Percentiles rank a stretch among this genome's conserved stretches.
Conservation (phyloP, 2,888 invertebrate genomes). For the Eudemis profundana region DNA sequence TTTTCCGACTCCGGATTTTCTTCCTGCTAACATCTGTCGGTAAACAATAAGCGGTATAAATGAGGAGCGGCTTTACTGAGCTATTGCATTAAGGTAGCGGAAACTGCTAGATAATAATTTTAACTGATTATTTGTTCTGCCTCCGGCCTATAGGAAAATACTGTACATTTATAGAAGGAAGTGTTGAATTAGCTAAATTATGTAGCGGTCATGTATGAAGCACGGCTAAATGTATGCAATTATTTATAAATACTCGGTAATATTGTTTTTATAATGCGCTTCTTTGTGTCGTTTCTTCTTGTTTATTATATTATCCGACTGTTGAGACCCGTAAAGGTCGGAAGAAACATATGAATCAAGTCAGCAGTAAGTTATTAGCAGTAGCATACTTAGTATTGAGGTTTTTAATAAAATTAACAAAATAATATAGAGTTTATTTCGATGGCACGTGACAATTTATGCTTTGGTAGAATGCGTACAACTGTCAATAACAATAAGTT, state of each 20-base stretch:
- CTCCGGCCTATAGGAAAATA: constrained; percentile 60
- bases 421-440: too few species aligned
- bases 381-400: too few species aligned
- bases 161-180: constrained; percentile 56
- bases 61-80: constrained; percentile 9
- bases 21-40: too few species aligned
- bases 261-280: not conserved
- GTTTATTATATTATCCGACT: not conserved
- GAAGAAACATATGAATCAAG: too few species aligned
- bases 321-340: not conserved
- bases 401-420: too few species aligned
- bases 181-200: constrained; percentile 46
- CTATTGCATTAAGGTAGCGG: constrained; percentile 36
- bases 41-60: too few species aligned
- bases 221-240: constrained; percentile 18
- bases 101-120: constrained; percentile 51
- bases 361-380: too few species aligned
- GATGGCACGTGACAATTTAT: too few species aligned
- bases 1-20: too few species aligned
- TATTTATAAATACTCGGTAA: constrained; percentile 12
- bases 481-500: too few species aligned
- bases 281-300: not conserved
- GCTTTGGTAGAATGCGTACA: too few species aligned
- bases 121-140: constrained; percentile 49
- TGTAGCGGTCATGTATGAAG: constrained; percentile 16